These are phyloP conservation scores for Tinea pellionella DNA, from an alignment of 2,888 invertebrate species.

Conservation along the genomic window DNA sequence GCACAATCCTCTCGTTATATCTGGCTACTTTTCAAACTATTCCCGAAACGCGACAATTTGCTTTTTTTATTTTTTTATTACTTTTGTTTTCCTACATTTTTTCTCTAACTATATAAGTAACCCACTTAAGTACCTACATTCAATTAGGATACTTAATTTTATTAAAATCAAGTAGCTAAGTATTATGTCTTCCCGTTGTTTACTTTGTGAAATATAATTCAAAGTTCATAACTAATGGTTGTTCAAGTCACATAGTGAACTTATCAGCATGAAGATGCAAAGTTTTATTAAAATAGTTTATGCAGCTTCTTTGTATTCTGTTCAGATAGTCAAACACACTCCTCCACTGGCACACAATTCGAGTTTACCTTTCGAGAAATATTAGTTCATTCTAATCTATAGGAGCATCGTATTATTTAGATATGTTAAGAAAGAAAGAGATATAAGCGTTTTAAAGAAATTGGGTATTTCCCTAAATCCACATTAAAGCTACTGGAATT, in stretches of 20 bases:
- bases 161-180: too few relatives aligned
- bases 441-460: constrained; percentile 1
- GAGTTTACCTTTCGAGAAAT: not conserved
- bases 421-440: not conserved
- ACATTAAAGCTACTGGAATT: constrained; percentile 8
- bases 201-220: not conserved
- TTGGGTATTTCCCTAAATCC: constrained; percentile 12
- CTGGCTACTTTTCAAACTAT: too few relatives aligned
- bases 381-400: not conserved
- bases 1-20: too few relatives aligned
- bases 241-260: not conserved
- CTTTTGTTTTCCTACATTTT: too few relatives aligned
- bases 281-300: constrained; percentile 10
- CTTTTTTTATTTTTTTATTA: too few relatives aligned
- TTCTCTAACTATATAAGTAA: too few relatives aligned
- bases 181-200: too few relatives aligned
- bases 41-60: too few relatives aligned
- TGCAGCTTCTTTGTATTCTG: not conserved
- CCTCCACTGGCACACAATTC: not conserved
- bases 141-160: too few relatives aligned
- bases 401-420: not conserved
- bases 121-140: too few relatives aligned
- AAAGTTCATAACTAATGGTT: not conserved
- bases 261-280: not conserved
- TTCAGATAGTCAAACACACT: not conserved